Base-by-base conservation (phyloP, 1,140 invertebrate genomes). In the Himalopsyche phryganea region DNA sequence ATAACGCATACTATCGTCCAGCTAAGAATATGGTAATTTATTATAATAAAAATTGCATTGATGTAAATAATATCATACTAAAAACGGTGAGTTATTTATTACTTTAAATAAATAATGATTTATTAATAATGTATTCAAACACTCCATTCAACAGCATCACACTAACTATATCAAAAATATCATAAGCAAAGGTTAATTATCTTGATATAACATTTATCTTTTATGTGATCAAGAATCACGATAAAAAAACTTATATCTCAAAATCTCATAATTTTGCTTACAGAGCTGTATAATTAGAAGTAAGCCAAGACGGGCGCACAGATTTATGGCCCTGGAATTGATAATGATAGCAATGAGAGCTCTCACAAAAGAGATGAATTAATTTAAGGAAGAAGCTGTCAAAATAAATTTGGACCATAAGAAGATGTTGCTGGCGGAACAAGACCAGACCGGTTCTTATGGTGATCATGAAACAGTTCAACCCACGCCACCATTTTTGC, bases 321-420 rank as follows among this genome's bases (percentile, higher is more conserved):
- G 55, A 58, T 57, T 57, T 50, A 57, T 57, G 46, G 17, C 36
- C 11, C 42, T 45, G 32, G 41, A 44, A 50, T 57, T 48, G 36
- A 36, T 40, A 48, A 55, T 55, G 33, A 50, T 50, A 40, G 52
- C 33, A 55, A 32, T 13, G 23, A 41, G 44, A 42, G 55, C 40
- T 28, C 23, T 57, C 28, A 49, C 20, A 19, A 49, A 20, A 51
- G 55, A 50, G 41, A 56, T 23, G 41, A 50, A 56, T 61, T 49
- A 51, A 55, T 61, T 47, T 47, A 14, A 54, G 50, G 47, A 49
- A 44, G 57, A 45, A 41, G 50, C 45, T 60, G 50, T 60, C 50
- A 59, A 51, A 59, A 45, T 40, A 40, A 28, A 50, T 51, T 13
- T 49, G 57, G 19, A 33, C 44, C 55, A 28, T 35, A 52, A 52